Conservation (phyloP, 2,888 invertebrate genomes). For the Allophyes oxyacanthae region DNA sequence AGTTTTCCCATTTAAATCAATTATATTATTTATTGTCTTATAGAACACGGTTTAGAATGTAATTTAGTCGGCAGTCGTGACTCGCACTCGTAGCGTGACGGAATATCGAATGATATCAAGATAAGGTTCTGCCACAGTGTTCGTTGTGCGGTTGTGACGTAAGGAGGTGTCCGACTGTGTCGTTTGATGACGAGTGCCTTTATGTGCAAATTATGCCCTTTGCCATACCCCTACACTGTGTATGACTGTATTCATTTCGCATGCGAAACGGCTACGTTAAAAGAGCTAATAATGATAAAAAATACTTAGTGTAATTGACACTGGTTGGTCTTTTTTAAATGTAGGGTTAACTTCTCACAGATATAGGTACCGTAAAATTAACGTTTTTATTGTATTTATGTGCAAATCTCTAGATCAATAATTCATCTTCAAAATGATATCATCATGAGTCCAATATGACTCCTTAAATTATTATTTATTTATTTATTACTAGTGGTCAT, state of each 20-base stretch:
- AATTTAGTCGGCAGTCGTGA: slow-evolving; percentile 13
- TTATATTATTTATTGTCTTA: slow-evolving; percentile 1
- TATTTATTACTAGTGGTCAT: too few species aligned
- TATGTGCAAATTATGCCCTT: slow-evolving; percentile 62
- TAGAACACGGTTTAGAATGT: slow-evolving; percentile 17
- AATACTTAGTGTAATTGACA: background rate
- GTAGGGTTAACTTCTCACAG: too few species aligned
- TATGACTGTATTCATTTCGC: slow-evolving; percentile 10
- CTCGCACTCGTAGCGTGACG: slow-evolving; percentile 27
- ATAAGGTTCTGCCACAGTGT: slow-evolving; percentile 53
- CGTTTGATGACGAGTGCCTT: slow-evolving; percentile 67
- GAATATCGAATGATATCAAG: slow-evolving; percentile 56
- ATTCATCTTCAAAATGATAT: too few species aligned
- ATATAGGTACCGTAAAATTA: too few species aligned
- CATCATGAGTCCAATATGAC: too few species aligned
- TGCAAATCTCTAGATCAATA: too few species aligned
- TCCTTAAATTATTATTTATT: too few species aligned
- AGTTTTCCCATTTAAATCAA: slow-evolving; percentile 26
- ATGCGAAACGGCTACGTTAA: slow-evolving; percentile 10
- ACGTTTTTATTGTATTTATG: too few species aligned
- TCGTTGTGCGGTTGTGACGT: slow-evolving; percentile 61
- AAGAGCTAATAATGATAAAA: slow-evolving; percentile 11
- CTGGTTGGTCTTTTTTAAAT: too few species aligned
- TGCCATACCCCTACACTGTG: slow-evolving; percentile 25
- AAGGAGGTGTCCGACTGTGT: slow-evolving; percentile 72